Conservation (phyloP, 2,888 invertebrate species). For the Meganola albula region DNA sequence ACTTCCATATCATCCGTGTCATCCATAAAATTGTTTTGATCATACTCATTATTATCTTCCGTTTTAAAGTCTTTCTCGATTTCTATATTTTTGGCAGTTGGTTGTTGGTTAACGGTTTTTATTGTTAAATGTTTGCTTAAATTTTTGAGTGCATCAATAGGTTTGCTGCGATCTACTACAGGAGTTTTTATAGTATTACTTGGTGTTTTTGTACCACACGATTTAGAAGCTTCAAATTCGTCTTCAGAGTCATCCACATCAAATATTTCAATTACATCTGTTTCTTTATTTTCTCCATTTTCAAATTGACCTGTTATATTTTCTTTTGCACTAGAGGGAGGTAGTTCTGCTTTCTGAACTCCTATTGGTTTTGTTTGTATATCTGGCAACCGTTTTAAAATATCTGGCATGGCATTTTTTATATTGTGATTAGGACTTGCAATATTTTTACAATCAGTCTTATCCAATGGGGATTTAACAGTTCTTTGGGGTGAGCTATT, state of each 20-base stretch:
- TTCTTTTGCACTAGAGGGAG: not conserved
- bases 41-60: slow-evolving; percentile 19
- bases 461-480: slow-evolving; percentile 7
- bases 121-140: slow-evolving; percentile 49
- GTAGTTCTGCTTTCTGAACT: slow-evolving; percentile 15
- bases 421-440: slow-evolving; percentile 15
- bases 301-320: not conserved
- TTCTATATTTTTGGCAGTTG: slow-evolving; percentile 12
- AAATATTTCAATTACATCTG: slow-evolving; percentile 57
- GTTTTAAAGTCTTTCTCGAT: slow-evolving; percentile 16
- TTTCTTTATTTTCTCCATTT: slow-evolving; percentile 32
- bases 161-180: not conserved
- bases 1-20: not conserved
- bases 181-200: not conserved
- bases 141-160: slow-evolving; percentile 38
- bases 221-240: slow-evolving; percentile 28
- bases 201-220: not conserved
- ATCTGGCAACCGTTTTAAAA: slow-evolving; percentile 49
- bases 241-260: slow-evolving; percentile 69
- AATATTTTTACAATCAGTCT: slow-evolving; percentile 14
- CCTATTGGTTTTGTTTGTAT: slow-evolving; percentile 47
- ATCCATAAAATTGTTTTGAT: slow-evolving; percentile 1
- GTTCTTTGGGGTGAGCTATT: slow-evolving; percentile 3
- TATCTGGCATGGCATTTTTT: slow-evolving; percentile 34
- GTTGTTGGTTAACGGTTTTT: slow-evolving; percentile 35